Percentiles rank a stretch among this genome's conserved stretches.
Evolutionary conservation across 2,113 vertebrate genomes (phyloP).

Genomic region (Nesospiza acunhae): DNA sequence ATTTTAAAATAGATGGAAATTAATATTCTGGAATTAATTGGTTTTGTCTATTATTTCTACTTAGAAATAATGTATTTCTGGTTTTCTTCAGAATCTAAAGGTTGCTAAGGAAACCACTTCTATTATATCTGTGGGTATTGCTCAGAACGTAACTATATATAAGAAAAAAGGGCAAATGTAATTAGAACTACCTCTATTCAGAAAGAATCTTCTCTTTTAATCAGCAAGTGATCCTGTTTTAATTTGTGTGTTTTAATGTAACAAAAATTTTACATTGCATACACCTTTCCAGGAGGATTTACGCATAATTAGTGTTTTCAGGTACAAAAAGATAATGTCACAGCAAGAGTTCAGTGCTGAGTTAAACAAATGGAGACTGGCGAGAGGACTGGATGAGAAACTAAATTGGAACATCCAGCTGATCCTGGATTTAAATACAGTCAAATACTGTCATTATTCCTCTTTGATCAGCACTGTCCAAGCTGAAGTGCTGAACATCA

Average conservation of each 20-base stretch:
- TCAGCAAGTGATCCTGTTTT: neutral
- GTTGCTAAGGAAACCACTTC: constrained; percentile 66
- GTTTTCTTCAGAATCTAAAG: constrained; percentile 13
- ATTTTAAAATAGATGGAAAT: constrained; percentile 40
- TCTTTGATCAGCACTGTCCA: neutral
- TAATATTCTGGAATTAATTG: constrained; percentile 50
- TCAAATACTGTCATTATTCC: neutral
- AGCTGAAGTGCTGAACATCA: neutral
- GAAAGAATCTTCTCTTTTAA: constrained; percentile 1
- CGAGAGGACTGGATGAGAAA: neutral
- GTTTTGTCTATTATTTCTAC: constrained; percentile 29
- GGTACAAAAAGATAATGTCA: neutral
- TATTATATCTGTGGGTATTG: constrained; percentile 31
- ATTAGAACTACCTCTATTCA: neutral
- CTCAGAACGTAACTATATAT: constrained; percentile 16
- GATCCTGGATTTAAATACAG: neutral
- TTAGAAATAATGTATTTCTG: constrained; percentile 50
- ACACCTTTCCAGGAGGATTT: neutral
- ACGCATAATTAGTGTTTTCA: neutral
- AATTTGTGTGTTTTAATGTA: neutral
- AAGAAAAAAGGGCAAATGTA: constrained; percentile 32
- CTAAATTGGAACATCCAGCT: neutral
- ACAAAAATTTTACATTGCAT: neutral
- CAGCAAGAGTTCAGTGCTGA: neutral
- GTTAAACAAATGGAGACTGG: neutral